Conservation (phyloP, 2,113 vertebrate genomes). For the Cyphomyrus plagiostoma region DNA sequence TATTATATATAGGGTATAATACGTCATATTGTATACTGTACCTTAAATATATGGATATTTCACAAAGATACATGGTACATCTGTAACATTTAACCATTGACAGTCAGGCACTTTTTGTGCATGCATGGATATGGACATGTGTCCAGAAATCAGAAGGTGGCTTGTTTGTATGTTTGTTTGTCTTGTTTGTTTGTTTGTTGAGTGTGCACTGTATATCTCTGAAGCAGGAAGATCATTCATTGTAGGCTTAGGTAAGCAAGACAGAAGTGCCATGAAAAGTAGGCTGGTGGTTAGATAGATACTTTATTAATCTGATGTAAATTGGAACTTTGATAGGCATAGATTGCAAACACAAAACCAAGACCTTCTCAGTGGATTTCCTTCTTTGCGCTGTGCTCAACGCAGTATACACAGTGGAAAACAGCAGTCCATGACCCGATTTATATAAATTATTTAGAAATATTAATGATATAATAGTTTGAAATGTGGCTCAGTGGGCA, state of each 20-base stretch:
- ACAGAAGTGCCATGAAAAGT: not conserved
- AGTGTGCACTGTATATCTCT: not conserved
- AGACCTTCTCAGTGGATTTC: not conserved
- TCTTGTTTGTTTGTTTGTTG: not conserved
- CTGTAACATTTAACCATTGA: not conserved
- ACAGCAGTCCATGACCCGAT: too few species aligned
- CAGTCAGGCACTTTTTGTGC: not conserved
- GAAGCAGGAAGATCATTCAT: not conserved
- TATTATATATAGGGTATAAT: too few species aligned
- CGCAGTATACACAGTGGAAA: too few species aligned
- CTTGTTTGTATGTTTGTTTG: not conserved
- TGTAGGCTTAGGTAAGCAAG: not conserved
- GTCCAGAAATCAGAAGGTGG: not conserved
- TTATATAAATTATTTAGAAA: too few species aligned
- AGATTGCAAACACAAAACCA: not conserved
- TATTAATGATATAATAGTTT: too few species aligned
- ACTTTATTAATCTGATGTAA: not conserved
- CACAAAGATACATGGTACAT: not conserved
- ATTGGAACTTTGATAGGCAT: not conserved
- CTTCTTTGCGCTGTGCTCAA: too few species aligned
- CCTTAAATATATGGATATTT: not conserved
- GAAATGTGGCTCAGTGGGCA: too few species aligned
- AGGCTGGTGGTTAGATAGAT: not conserved
- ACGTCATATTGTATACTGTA: not conserved
- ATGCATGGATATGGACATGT: not conserved